Conservation (phyloP, 2,113 vertebrate species). For the Pitta sordida region DNA sequence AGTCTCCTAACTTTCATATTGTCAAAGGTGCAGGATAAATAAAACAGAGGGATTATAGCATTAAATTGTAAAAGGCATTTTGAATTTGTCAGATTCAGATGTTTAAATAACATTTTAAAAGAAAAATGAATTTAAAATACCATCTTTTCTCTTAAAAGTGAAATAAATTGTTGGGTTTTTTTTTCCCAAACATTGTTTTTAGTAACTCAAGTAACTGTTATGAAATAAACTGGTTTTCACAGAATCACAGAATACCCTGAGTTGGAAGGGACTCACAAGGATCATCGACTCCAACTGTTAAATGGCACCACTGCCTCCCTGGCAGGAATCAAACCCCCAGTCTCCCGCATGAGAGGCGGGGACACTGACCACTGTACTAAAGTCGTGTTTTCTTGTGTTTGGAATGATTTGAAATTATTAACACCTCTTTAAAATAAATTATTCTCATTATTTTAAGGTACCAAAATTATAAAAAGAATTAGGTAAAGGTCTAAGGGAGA, state of each 20-base stretch:
- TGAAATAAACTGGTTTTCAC: too few species aligned
- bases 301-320: too few species aligned
- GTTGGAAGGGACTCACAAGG: too few species aligned
- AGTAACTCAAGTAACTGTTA: background rate
- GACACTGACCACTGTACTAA: too few species aligned
- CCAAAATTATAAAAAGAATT: background rate
- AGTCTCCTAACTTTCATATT: background rate
- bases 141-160: background rate
- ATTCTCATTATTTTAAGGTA: background rate
- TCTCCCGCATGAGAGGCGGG: too few species aligned
- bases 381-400: background rate
- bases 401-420: background rate
- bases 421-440: background rate
- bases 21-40: background rate
- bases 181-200: background rate
- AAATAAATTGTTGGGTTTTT: background rate
- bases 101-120: background rate
- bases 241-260: too few species aligned
- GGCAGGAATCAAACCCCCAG: too few species aligned
- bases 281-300: too few species aligned
- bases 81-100: background rate
- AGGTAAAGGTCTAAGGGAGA: background rate
- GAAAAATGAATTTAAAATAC: background rate
- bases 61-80: background rate
- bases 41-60: background rate